A percentile compares a stretch with the other conserved stretches of the same genome.
Conservation (phyloP, 2,113 vertebrate species). For the Proteles cristata region DNA sequence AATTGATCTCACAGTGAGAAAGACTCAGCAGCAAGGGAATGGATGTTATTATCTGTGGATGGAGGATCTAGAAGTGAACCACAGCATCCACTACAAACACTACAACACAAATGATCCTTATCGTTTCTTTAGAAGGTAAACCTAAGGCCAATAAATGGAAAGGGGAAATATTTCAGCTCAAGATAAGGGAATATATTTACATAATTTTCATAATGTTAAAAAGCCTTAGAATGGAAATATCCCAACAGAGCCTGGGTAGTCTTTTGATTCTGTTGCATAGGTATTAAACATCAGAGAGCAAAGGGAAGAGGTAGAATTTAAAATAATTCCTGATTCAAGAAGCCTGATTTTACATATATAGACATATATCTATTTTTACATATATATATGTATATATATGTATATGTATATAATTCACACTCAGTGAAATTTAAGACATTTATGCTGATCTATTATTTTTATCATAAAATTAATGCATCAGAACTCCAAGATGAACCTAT, state of each 20-base stretch:
- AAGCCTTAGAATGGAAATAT: background rate
- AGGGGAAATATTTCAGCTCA: background rate
- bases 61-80: accelerated
- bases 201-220: background rate
- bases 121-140: background rate
- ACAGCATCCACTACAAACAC: background rate
- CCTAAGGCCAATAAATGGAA: background rate
- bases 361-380: background rate
- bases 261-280: background rate
- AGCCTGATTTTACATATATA: background rate
- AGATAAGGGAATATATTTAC: background rate
- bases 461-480: background rate
- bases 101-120: background rate
- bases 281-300: background rate
- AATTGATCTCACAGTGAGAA: background rate
- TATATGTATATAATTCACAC: background rate
- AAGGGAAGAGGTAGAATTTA: background rate
- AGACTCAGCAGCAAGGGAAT: background rate
- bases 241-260: background rate
- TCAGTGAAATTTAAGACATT: background rate
- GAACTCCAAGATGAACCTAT: background rate
- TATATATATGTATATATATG: too few relatives aligned
- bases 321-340: background rate
- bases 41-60: background rate
- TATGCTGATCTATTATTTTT: background rate